Base-by-base conservation (phyloP, 2,888 invertebrate genomes). In the Tanytarsus gracilentus region DNA sequence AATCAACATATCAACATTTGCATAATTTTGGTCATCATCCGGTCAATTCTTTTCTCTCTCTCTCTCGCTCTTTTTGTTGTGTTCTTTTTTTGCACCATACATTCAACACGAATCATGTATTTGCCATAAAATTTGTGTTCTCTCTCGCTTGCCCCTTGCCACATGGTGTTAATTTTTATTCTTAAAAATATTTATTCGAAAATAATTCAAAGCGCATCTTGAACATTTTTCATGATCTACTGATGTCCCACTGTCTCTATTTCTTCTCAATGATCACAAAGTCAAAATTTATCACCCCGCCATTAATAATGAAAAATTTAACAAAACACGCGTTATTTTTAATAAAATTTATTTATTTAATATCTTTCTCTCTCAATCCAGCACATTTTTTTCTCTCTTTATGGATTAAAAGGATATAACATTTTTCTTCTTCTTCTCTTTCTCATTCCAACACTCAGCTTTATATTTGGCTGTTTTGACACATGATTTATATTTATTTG, bases 401-500 rank as follows among this genome's bases (percentile, higher is more conserved):
- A 40, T 6, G 27, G 51, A 51, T 51, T 51, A 29, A 16, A 27
- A 27, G 29, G 51, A 27, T 29, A 51, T n/a, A 29, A 27, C 8
- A n/a, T 51, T n/a, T 48, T 21, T n/a, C n/a, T 8, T 48, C 18
- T 23, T 48, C 7, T 18, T 18, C 16, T 48, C 16, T 6, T 14
- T 40, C 6, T 16, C 40, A 14, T 40, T 29, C 14, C 11, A 39
- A 39, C 5, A 9, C 11, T 9, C 25, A 18, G 5, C 9, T 48
- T 48, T 48, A 23, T 23, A 23, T 51, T 18, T 51, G 44, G 18
- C 18, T 51, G 27, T 51, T 51, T 27, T 51, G 51, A 51, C 51
- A 51, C 16, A 51, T 51, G 7, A 29, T 27, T 51, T 27, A 51
- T 51, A 51, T 51, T 51, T 51, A 51, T 51, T 23, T 29, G 51